Base-by-base conservation (phyloP, 1,140 invertebrate genomes). In the Argopecten irradians region DNA sequence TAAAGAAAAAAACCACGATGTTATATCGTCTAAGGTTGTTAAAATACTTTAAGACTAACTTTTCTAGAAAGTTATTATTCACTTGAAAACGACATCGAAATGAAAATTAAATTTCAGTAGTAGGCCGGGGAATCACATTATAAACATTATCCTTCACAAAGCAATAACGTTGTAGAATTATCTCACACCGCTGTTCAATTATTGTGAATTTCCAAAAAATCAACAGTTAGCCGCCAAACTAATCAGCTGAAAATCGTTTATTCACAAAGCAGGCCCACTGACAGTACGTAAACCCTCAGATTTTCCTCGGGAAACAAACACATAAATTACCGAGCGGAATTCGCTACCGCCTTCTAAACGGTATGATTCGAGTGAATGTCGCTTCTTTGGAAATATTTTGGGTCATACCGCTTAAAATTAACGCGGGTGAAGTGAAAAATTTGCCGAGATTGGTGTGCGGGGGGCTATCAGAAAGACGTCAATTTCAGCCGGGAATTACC, bases 361-460 rank as follows among this genome's bases (percentile, higher is more conserved):
- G 5, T 71, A 22, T 28, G 55, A 71, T 71, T 71, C 55, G 22
- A 71, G 55, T 28, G 55, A n/a, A 71, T 71, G 55, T 71, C 55
- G 55, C 28, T 71, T 71, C 55, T 71, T 71, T 71, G 55, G 55
- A 71, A 71, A 71, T 71, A 71, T 43, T 83, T 39, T 87, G 34
- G 87, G 87, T 88, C 86, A 90, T 86, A 36, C 33, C 82, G 41
- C 87, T 90, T 87, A 86, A 55, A 90, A 90, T 90, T 90, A 90
- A 39, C 46, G 84, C 87, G 83, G 55, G 33, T 83, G 86, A 88
- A 82, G 86, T 86, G 87, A 34, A 34, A 82, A 90, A 84, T 34
- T 90, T 88, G 55, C 19, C 89, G 28, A 89, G 84, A 87, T 84
- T 87, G 82, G 89, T 82, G 86, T 83, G 41, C 55, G 82, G 89